phyloP scores from a whole-genome alignment of 2,797 vertebrate genomes.

The Parauchenoglanis punctatus region DNA sequence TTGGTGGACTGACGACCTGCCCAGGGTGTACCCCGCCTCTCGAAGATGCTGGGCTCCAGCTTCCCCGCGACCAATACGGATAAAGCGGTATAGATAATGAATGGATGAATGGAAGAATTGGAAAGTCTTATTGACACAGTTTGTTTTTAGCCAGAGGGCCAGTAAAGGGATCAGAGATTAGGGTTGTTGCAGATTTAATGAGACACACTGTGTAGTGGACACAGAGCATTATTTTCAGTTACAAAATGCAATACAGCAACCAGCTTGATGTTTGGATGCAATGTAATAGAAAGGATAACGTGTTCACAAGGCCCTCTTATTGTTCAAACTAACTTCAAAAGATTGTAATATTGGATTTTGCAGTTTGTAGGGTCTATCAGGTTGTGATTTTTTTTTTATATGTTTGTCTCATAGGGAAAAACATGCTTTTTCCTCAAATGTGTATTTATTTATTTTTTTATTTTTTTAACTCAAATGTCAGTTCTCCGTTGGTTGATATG shows the following conservation, averaged over 20 bases:
- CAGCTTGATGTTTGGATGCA: not conserved
- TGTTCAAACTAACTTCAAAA: conserved; percentile 11
- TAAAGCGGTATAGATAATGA: no score
- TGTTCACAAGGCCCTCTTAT: not conserved
- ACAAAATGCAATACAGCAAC: conserved; percentile 14
- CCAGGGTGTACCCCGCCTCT: no score
- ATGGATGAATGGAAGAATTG: no score
- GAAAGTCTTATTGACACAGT: conserved; percentile 3
- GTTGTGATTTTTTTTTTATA: not conserved
- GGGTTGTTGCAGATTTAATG: conserved; percentile 14
- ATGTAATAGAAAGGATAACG: not conserved
- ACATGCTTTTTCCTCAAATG: no score
- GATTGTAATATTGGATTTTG: conserved; percentile 8
- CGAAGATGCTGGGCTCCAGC: no score
- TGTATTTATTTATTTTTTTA: no score
- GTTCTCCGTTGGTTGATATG: not conserved
- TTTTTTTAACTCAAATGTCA: conserved; percentile 25
- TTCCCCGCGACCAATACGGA: no score
- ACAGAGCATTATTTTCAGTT: conserved; percentile 15
- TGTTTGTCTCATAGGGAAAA: not conserved
- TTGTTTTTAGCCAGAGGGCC: conserved; percentile 3
- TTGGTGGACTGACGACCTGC: not conserved
- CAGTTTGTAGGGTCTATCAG: not conserved
- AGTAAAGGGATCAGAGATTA: conserved; percentile 14
- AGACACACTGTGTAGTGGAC: conserved; percentile 3